Percentiles rank a stretch among this genome's conserved stretches.
Conservation (phyloP, 2,797 vertebrate genomes). For the Thalassophryne amazonica region DNA sequence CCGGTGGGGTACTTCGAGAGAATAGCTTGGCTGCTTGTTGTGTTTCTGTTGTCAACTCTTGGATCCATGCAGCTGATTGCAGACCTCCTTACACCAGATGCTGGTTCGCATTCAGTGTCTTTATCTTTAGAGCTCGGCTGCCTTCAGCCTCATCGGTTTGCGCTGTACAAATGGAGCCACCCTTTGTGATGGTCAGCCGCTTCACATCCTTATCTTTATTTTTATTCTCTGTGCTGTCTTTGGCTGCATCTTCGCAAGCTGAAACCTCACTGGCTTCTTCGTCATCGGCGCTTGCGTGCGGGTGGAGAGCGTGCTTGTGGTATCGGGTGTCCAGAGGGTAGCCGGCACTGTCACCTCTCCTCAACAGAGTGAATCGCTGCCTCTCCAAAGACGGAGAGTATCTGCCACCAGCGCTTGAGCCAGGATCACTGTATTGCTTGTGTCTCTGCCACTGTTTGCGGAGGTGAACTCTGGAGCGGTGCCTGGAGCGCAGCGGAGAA, state of each 20-base stretch:
- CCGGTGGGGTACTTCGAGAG: constrained; percentile 37
- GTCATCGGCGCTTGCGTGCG: constrained; percentile 80
- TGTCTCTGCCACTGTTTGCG: constrained; percentile 95
- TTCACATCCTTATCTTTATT: too few relatives aligned
- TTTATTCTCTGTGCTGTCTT: constrained; percentile 29
- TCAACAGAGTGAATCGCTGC: constrained; percentile 73
- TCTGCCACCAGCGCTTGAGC: constrained; percentile 69
- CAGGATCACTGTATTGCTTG: constrained; percentile 95
- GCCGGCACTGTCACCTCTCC: constrained; percentile 76
- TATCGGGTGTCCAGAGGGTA: constrained; percentile 78
- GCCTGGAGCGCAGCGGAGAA: constrained; percentile 80
- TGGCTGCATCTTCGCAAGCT: constrained; percentile 44
- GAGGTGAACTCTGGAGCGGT: constrained; percentile 87
- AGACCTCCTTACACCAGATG: too few relatives aligned
- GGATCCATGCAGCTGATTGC: constrained; percentile 53
- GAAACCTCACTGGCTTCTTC: constrained; percentile 81
- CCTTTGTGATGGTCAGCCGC: constrained; percentile 4
- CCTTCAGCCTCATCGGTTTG: neutral
- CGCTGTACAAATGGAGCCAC: neutral
- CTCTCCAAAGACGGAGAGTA: constrained; percentile 75
- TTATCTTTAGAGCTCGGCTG: constrained; percentile 8
- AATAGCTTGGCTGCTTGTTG: constrained; percentile 72
- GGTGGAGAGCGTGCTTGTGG: too few relatives aligned
- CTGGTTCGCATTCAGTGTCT: constrained; percentile 48
- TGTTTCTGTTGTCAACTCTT: constrained; percentile 67